Evolutionary conservation across 2,797 vertebrate species (phyloP).

Genomic region (Arrhamphus sclerolepis): DNA sequence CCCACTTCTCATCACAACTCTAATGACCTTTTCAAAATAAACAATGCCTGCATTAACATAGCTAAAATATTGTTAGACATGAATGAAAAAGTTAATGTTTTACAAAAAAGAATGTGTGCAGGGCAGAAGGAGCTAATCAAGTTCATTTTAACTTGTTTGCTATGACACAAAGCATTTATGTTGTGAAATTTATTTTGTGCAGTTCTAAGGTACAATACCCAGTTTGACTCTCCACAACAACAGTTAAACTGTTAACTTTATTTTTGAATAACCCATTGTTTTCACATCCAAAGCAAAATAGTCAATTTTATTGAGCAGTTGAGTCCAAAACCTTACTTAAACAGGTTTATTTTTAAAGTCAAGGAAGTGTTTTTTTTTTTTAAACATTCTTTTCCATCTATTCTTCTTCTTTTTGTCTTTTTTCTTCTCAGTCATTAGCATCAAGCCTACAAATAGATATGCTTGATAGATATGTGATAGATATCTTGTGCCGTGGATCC

Average conservation of each 20-base stretch:
- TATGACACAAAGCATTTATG: conserved; percentile 15
- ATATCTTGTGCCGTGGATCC: conserved; percentile 44
- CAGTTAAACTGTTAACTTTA: conserved; percentile 9
- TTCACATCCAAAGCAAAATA: background rate
- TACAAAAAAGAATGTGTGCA: conserved; percentile 22
- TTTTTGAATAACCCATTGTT: conserved; percentile 6
- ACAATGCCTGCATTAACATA: conserved; percentile 79
- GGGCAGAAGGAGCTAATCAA: conserved; percentile 58
- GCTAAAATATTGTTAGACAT: conserved; percentile 73
- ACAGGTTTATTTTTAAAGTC: no score
- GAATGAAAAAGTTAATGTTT: conserved; percentile 71
- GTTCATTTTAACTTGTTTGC: conserved; percentile 35
- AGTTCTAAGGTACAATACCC: conserved; percentile 11
- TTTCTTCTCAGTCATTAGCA: conserved; percentile 21
- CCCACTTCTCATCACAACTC: conserved; percentile 70
- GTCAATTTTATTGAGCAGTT: background rate
- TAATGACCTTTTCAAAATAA: conserved; percentile 85
- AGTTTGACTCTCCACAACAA: conserved; percentile 2
- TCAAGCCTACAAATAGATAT: conserved; percentile 31
- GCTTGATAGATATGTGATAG: conserved; percentile 31
- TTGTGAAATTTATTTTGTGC: conserved; percentile 9
- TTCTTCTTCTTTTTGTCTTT: conserved; percentile 23
- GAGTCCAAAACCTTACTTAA: no score
- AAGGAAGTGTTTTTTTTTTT: no score
- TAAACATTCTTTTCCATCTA: no score